Evolutionary conservation across 2,797 vertebrate genomes (phyloP), one percentile per base, ranked within the genome.

Genomic region (Cryptoprocta ferox): DNA sequence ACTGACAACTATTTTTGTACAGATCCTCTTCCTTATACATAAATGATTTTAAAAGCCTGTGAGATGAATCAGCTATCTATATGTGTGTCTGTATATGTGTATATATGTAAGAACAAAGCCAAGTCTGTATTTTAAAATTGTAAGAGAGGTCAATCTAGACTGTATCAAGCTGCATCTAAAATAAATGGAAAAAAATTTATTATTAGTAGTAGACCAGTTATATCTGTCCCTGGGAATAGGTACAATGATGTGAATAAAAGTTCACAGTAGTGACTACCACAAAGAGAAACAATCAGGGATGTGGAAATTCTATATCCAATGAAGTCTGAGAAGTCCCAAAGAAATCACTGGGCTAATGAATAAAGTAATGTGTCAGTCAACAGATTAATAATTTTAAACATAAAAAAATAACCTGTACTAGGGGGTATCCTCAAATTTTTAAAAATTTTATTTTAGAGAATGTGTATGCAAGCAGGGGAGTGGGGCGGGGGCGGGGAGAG

Each of bases 311-410:
- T n/a, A 13, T 35, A 75, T 75, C 9, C 8, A 84, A 37, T 70
- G 50, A 84, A 63, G 18, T 56, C 48, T 42, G 35, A 8, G 37
- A 6, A 65, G 37, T 91, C 11, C 15, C 71, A 45, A 59, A 53
- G 56, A 90, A 96, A 83, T 3, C 6, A 87, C 0, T 26, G 6
- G 45, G 32, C 68, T 94, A 94, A 50, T 70, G 63, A 89, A 42
- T 19, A 93, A 42, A 75, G 12, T n/a, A 35, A 80, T 21, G 18
- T 19, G 63, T 63, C 2, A 37, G 30, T 59, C 56, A 71, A 35
- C 9, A 95, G 37, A 71, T 91, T 50, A 68, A 24, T 79, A 71
- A 93, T 84, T 73, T 92, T 88, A 91, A 91, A 83, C 32, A 61
- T 95, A 95, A 97, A 61, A 92, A 82, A 73, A 37, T 65, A 91